phyloP scores from a whole-genome alignment of 2,888 invertebrate genomes.

The Mechanitis mazaeus region DNA sequence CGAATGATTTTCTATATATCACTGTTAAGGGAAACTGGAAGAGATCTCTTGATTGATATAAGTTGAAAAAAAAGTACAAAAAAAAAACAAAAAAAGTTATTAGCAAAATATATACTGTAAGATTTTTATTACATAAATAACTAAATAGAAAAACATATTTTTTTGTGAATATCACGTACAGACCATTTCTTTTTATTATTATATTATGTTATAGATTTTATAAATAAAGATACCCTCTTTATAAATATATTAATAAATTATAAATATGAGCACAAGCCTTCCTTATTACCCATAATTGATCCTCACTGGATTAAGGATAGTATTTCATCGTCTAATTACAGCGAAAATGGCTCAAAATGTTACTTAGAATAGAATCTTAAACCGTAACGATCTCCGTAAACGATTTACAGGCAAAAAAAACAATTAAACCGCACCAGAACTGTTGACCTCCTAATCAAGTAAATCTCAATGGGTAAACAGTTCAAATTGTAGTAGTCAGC shows the following conservation, averaged over 20 bases:
- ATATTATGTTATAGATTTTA: not conserved
- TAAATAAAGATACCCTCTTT: not conserved
- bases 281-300: conserved; percentile 37
- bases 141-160: no score
- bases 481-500: conserved; percentile 35
- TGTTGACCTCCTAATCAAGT: conserved; percentile 17
- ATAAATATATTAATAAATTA: not conserved
- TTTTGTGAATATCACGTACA: no score
- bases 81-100: no score
- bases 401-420: conserved; percentile 39
- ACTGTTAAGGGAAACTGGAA: no score
- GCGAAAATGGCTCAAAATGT: conserved; percentile 46
- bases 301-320: conserved; percentile 30
- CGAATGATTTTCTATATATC: no score
- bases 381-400: conserved; percentile 47
- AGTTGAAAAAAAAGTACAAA: no score
- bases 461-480: conserved; percentile 5
- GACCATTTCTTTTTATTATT: no score
- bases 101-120: no score
- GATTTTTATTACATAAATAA: no score
- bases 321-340: conserved; percentile 51
- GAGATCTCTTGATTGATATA: no score
- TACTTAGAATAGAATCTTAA: conserved; percentile 42
- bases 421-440: conserved; percentile 16
- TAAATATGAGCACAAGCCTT: conserved; percentile 20